Base-by-base conservation (phyloP, 2,113 vertebrate species). In the Arenaria interpres region DNA sequence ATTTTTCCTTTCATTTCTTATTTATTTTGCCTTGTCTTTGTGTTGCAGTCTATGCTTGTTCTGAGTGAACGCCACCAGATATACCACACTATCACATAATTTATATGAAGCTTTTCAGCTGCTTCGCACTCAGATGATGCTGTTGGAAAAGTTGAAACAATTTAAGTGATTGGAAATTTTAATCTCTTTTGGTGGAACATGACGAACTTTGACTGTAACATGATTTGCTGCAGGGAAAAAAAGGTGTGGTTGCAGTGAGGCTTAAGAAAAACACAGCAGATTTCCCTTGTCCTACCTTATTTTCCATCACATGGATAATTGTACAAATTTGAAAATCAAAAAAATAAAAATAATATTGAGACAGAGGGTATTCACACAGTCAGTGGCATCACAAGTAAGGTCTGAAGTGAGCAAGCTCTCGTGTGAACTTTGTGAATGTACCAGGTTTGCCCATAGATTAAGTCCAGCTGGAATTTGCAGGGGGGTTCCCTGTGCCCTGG, bases 361-460 rank as follows among this genome's bases (percentile, higher is more conserved):
- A 24, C 23, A 10, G 14, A 77, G 16, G 14, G 6, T 8, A 18
- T 73, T 41, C 16, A 2, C 10, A 17, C 13, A 24, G 12, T 27
- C 30, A 25, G 23, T 6, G 12, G n/a, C 8, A 4, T 21, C 67
- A 24, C 35, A 54, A 48, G 14, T 0, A 4, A 67, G n/a, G 54
- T 37, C 43, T 74, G 35, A 54, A n/a, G 33, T 50, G 48, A 88
- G n/a, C 8, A 12, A 74, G 16, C 8, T 28, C 14, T 53, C 1
- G 0, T 15, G 30, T 48, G 68, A 62, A 30, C 27, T 6, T 18
- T 33, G 54, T 46, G 63, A 75, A 25, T 0, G 0, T 18, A 0
- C 25, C 1, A 5, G 22, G 28, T 92, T 79, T 93, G 28, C 24
- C 45, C 37, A 25, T 0, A 10, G 33, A n/a, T 10, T 6, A n/a